A percentile compares a stretch with the other conserved stretches of the same genome.
These are phyloP conservation scores for Thereva nobilitata DNA, from an alignment of 2,888 invertebrate species.

Conservation along the genomic window DNA sequence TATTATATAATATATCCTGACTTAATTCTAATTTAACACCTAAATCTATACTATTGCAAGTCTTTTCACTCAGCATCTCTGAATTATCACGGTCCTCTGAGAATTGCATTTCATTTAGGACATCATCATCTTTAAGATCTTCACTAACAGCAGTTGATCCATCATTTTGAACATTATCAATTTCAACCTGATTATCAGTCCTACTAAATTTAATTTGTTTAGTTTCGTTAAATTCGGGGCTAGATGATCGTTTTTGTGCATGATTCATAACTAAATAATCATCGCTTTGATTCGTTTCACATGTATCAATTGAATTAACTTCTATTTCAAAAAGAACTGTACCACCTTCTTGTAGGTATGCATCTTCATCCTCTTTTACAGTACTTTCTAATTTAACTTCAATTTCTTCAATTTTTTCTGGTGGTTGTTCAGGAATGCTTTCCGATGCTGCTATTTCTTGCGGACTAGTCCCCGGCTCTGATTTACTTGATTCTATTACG, in stretches of 20 bases:
- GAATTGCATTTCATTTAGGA: conserved; percentile 31
- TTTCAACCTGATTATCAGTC: conserved; percentile 17
- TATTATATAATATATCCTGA: conserved; percentile 33
- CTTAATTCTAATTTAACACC: conserved; percentile 38
- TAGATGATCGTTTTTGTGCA: conserved; percentile 41
- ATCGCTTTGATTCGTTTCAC: conserved; percentile 9
- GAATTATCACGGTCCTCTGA: conserved; percentile 31
- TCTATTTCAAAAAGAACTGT: conserved; percentile 38
- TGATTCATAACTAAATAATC: conserved; percentile 19
- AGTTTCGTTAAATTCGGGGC: conserved; percentile 40
- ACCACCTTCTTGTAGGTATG: conserved; percentile 14
- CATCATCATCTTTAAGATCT: conserved; percentile 16
- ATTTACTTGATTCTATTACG: not conserved
- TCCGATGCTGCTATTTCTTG: not conserved
- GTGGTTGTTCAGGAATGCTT: not conserved
- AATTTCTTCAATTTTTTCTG: not conserved
- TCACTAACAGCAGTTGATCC: conserved; percentile 12
- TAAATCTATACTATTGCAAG: conserved; percentile 38
- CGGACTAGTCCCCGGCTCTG: too few species aligned
- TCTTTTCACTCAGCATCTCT: conserved; percentile 37
- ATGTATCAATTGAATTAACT: conserved; percentile 30
- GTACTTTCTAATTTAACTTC: not conserved
- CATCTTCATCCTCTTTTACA: not conserved
- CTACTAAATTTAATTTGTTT: conserved; percentile 42
- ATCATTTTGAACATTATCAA: conserved; percentile 10